phyloP scores from a whole-genome alignment of 2,888 invertebrate species.

The Mythimna impura region DNA sequence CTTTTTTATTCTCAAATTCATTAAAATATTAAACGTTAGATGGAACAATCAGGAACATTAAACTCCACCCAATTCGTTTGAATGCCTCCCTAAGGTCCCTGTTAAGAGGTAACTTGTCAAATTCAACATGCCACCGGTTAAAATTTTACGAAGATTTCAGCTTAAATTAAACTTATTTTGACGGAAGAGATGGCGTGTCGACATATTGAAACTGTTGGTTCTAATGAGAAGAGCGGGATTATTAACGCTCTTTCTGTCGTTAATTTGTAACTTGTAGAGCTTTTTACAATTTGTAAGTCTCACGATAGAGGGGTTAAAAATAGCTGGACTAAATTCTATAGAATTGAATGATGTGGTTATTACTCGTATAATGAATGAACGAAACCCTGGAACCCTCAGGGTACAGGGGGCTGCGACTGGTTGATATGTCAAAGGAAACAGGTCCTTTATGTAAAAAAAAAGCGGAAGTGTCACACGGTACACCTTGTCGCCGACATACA shows the following conservation, averaged over 20 bases:
- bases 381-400: slow-evolving; percentile 16
- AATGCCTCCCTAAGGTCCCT: slow-evolving; percentile 57
- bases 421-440: slow-evolving; percentile 33
- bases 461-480: slow-evolving; percentile 33
- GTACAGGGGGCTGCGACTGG: slow-evolving; percentile 16
- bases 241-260: neutral
- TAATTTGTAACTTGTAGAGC: slow-evolving; percentile 1
- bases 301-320: neutral
- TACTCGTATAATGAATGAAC: neutral
- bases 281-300: neutral
- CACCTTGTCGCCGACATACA: slow-evolving; percentile 30
- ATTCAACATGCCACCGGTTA: slow-evolving; percentile 63
- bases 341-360: slow-evolving; percentile 22
- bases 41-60: slow-evolving; percentile 60
- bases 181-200: slow-evolving; percentile 37
- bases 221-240: slow-evolving; percentile 7
- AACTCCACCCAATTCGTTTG: slow-evolving; percentile 60
- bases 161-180: slow-evolving; percentile 58
- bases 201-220: slow-evolving; percentile 30
- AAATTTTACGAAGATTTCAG: slow-evolving; percentile 57
- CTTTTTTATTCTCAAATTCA: slow-evolving; percentile 46
- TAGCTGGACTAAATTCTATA: neutral
- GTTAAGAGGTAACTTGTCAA: slow-evolving; percentile 74
- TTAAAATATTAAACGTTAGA: slow-evolving; percentile 61
- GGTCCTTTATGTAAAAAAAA: slow-evolving; percentile 30